phyloP scores from a whole-genome alignment of 64 coral and sea anemone species.

The Montipora efflorescens region DNA sequence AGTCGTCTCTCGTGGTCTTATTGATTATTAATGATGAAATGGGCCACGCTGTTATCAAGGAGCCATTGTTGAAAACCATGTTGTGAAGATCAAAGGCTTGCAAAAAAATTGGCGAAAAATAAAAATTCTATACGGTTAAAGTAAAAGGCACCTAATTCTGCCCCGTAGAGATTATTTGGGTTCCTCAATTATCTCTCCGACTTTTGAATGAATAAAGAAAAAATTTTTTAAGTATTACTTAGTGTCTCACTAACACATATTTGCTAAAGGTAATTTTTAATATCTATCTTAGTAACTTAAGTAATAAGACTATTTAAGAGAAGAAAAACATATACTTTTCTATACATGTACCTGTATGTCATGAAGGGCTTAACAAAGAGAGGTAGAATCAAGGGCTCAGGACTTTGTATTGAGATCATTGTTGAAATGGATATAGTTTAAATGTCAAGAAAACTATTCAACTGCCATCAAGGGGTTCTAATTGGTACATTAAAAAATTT shows the following conservation, averaged over 20 bases:
- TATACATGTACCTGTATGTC: too few relatives aligned
- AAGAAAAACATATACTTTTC: not conserved
- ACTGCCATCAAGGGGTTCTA: not conserved
- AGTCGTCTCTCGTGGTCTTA: too few relatives aligned
- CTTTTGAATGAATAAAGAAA: slow-evolving; percentile 23
- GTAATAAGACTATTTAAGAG: slow-evolving; percentile 6
- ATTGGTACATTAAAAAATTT: not conserved
- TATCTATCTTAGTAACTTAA: not conserved
- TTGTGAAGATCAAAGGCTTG: not conserved
- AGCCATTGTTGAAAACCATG: not conserved
- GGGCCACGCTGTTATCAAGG: too few relatives aligned
- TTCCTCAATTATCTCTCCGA: slow-evolving; percentile 22
- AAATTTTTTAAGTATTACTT: not conserved
- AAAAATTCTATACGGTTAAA: not conserved
- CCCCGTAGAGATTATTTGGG: slow-evolving; percentile 7
- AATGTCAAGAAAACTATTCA: not conserved
- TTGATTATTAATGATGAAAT: too few relatives aligned
- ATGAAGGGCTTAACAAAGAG: too few relatives aligned
- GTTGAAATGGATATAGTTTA: slow-evolving; percentile 2
- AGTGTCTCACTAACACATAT: not conserved
- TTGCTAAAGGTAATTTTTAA: not conserved
- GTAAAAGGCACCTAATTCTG: slow-evolving; percentile 1
- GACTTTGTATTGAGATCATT: not conserved
- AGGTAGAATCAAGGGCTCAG: not conserved
- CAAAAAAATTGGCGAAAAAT: not conserved